Base-by-base conservation (phyloP, 2,113 vertebrate genomes). In the Phylloscopus whistleri region DNA sequence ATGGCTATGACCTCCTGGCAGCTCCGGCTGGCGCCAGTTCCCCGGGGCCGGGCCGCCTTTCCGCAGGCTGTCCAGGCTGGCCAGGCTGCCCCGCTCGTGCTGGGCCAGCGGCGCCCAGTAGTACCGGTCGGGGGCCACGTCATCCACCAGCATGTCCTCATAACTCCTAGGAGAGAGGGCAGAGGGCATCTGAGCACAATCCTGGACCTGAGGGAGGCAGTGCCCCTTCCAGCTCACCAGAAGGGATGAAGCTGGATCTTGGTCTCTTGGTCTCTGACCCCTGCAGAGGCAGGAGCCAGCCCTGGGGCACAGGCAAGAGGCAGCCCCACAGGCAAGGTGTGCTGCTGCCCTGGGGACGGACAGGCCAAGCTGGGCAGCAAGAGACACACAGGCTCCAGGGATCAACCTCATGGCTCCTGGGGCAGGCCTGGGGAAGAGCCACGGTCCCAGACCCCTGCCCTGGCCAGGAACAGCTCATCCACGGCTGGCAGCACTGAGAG, bases 1-100 rank as follows among this genome's bases (percentile, higher is more conserved):
- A 99, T 99, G 92, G 98, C 99, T 1, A 99, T 99, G 72, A 99
- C 99, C 97, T 99, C 99, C 0, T n/a, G 99, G 98, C n/a, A 99
- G 98, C 94, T 99, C 99, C 0, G 99, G 99, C 84, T 99, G 98
- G 44, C 99, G 98, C 99, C 99, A 99, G 28, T 90, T 97, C 1
- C 97, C 93, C 0, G 98, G 97, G 0, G 95, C 97, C 0, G 98
- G 96, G 5, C 97, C 98, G 55, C 99, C 99, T 91, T 99, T 98
- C 31, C 99, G 98, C 90, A 99, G 98, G 97, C 99, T 99, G 97
- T 99, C 99, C 97, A 99, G 94, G 21, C 99, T 99, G 1, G 99
- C 99, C 98, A 99, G 98, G 97, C 99, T 99, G 21, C 99, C 99
- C 49, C 98, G 97, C 91, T 99, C 99, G 0, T 99, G 99, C 94